Evolutionary conservation across 2,797 vertebrate genomes (phyloP), one percentile per base, ranked within the genome.

Genomic region (Mus spretus): DNA sequence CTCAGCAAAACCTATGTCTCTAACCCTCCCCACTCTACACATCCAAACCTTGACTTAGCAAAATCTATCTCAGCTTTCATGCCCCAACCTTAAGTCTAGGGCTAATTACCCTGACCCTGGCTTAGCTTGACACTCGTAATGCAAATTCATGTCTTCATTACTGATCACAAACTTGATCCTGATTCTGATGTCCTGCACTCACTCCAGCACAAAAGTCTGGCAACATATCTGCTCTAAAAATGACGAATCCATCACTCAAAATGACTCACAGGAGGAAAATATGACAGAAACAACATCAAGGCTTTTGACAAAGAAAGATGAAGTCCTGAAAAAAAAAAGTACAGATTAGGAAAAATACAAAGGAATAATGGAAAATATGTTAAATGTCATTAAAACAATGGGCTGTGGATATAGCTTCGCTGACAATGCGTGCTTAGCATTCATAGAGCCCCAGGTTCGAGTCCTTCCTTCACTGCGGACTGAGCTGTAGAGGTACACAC

Each of bases 321-420:
- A 95, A 91, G 95, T 93, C 44, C 59, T 93, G 26, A 93, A 93
- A 95, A 90, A 90, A 90, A 91, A 93, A 91, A 90, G 77, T 70
- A 22, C 37, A 87, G 88, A 90, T 89, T 59, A 89, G 57, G 81
- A 88, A 96, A 97, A 96, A 87, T 50, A 95, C 5, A 91, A 89
- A 89, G 34, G 24, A 89, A 88, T 28, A 34, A 94, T 85, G 31
- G 28, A 94, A 96, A 94, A 95, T 6, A 34, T 77, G 82, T 74
- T 87, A 88, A 63, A 94, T 83, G 37, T 57, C 28, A 88, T 77
- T 85, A 89, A 70, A 90, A 75, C 81, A 87, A 72, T 17, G 50
- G 24, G 24, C 34, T 87, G 22, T 26, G 24, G n/a, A 12, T 40
- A 57, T 40, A 87, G 84, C 8, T 37, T 22, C 4, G 22, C 37